These are phyloP conservation scores for Frieseomelitta varia DNA, from an alignment of 1,140 invertebrate genomes.

Conservation along the genomic window DNA sequence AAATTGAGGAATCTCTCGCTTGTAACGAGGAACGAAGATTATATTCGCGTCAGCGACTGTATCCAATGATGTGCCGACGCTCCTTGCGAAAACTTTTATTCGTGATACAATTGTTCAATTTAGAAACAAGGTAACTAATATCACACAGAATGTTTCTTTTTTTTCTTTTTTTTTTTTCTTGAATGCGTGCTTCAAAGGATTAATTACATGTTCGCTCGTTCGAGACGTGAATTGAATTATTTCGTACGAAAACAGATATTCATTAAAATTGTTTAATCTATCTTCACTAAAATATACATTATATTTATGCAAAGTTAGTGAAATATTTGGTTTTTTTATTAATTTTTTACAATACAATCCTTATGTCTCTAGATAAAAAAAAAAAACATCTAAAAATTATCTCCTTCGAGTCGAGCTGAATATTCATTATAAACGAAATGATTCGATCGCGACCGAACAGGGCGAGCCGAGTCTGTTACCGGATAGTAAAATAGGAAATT, in stretches of 20 bases:
- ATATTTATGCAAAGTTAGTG: rapidly evolving
- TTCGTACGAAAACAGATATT: neutral
- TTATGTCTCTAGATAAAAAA: neutral
- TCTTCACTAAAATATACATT: too few relatives aligned
- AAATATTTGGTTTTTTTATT: neutral
- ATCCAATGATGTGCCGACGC: neutral
- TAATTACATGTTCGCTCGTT: slow-evolving; percentile 53
- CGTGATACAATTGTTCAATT: neutral
- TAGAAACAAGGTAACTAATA: neutral
- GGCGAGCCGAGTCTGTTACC: slow-evolving; percentile 27
- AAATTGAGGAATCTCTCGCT: neutral
- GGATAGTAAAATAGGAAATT: slow-evolving; percentile 66
- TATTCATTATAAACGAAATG: slow-evolving; percentile 34
- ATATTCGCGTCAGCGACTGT: neutral
- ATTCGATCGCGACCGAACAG: slow-evolving; percentile 62
- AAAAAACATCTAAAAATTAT: neutral
- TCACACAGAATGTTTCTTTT: neutral
- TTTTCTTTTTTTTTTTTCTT: slow-evolving; percentile 16
- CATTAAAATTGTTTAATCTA: neutral
- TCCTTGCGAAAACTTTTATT: slow-evolving; percentile 39
- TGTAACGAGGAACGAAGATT: neutral
- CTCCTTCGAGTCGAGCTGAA: too few relatives aligned
- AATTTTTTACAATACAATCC: neutral
- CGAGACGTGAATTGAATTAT: slow-evolving; percentile 65
- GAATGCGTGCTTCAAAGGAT: slow-evolving; percentile 50